Evolutionary conservation across 2,888 invertebrate species (phyloP).

Genomic region (Labia minor): DNA sequence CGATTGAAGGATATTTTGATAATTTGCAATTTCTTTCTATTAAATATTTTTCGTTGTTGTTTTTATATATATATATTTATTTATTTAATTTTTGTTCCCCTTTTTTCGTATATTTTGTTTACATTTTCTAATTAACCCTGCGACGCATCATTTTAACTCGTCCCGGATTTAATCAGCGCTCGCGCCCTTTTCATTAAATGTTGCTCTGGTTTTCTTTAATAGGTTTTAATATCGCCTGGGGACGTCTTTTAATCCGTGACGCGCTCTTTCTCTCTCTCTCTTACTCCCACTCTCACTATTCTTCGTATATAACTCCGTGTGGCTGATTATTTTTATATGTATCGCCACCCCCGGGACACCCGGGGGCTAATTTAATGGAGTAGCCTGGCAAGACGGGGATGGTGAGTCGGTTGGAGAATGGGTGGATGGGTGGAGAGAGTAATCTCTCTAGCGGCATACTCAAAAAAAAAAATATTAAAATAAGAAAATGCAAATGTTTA

Average conservation of each 20-base stretch:
- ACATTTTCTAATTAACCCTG: conserved; percentile 3
- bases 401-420: background rate
- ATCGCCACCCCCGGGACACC: background rate
- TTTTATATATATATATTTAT: too few relatives aligned
- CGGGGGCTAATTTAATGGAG: conserved; percentile 13
- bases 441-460: background rate
- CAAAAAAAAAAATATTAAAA: background rate
- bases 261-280: too few relatives aligned
- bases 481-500: conserved; percentile 13
- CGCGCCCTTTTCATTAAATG: conserved; percentile 2
- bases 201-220: conserved; percentile 13
- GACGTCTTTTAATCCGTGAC: conserved; percentile 8
- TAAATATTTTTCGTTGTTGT: too few relatives aligned
- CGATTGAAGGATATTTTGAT: too few relatives aligned
- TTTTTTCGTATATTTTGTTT: background rate
- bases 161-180: conserved; percentile 7
- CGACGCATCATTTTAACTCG: background rate
- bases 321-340: conserved; percentile 13
- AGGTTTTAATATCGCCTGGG: conserved; percentile 13
- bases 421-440: too few relatives aligned
- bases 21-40: too few relatives aligned
- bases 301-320: background rate
- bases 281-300: too few relatives aligned
- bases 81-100: too few relatives aligned
- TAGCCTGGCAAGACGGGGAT: background rate